Evolutionary conservation across 1,140 invertebrate species (phyloP).

Genomic region (Metopolophium dirhodum): DNA sequence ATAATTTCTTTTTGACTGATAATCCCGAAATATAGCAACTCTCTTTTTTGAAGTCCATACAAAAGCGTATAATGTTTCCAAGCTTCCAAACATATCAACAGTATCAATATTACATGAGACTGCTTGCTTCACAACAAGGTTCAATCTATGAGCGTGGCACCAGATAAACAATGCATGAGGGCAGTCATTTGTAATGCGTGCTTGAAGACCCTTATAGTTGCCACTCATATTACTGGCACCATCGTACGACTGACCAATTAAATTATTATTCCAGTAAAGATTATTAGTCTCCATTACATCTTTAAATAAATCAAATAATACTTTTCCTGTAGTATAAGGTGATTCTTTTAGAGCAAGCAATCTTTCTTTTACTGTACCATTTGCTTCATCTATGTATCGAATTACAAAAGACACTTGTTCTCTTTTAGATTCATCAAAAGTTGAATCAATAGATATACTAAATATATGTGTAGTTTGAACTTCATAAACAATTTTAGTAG

Average conservation of each 20-base stretch:
- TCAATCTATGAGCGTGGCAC: conserved; percentile 3
- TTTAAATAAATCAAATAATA: not conserved
- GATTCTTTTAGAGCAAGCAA: conserved; percentile 12
- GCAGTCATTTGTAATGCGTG: not conserved
- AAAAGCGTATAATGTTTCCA: conserved; percentile 14
- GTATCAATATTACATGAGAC: not conserved
- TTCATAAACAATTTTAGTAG: not conserved
- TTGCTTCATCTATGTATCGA: not conserved
- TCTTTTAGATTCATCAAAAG: not conserved
- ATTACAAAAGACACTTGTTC: conserved; percentile 5
- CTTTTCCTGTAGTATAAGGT: not conserved
- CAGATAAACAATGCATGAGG: not conserved
- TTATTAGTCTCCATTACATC: not conserved
- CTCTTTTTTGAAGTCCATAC: not conserved
- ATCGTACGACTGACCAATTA: conserved; percentile 1
- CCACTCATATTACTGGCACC: not conserved
- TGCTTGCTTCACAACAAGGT: not conserved
- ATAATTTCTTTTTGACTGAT: not conserved
- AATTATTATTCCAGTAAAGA: not conserved
- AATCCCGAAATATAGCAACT: not conserved
- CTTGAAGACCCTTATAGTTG: conserved; percentile 5
- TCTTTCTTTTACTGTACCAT: not conserved
- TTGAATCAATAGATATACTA: conserved; percentile 9
- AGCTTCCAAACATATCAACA: not conserved
- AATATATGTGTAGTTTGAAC: not conserved